These are phyloP conservation scores for Drosophila murphyi DNA, from an alignment of 1,140 invertebrate species.

Conservation along the genomic window DNA sequence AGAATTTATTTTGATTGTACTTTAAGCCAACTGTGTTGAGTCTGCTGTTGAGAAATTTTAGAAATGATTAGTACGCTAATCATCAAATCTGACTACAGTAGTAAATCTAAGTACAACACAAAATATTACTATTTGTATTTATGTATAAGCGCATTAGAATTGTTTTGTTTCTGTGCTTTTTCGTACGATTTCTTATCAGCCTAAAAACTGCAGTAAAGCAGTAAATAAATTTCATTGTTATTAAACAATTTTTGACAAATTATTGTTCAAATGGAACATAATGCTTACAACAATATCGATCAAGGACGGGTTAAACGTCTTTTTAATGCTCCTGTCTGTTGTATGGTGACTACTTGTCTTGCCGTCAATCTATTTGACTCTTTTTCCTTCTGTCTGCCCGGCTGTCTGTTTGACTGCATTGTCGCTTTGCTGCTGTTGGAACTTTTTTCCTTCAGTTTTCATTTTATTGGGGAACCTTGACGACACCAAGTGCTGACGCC, in stretches of 20 bases:
- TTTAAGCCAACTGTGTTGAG: not conserved
- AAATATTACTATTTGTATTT: too few relatives aligned
- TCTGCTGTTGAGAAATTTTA: too few relatives aligned
- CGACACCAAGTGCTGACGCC: constrained; percentile 56
- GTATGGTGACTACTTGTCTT: constrained; percentile 51
- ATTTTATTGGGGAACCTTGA: constrained; percentile 45
- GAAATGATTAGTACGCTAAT: not conserved
- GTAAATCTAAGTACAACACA: too few relatives aligned
- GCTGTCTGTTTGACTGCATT: constrained; percentile 64
- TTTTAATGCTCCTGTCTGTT: constrained; percentile 34
- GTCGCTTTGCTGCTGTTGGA: constrained; percentile 71
- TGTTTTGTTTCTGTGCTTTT: too few relatives aligned
- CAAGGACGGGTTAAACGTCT: constrained; percentile 11
- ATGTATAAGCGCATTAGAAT: too few relatives aligned
- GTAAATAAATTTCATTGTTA: not conserved
- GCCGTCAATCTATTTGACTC: constrained; percentile 25
- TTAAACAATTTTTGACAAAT: not conserved
- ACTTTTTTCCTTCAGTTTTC: constrained; percentile 17
- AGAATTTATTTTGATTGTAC: not conserved
- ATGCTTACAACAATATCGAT: constrained; percentile 16
- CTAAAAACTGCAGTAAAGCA: too few relatives aligned
- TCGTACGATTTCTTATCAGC: too few relatives aligned
- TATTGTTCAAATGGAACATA: not conserved
- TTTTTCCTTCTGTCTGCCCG: constrained; percentile 19
- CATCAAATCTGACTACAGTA: too few relatives aligned